A percentile compares a stretch with the other conserved stretches of the same genome.
Conservation (phyloP, 2,113 vertebrate species). For the Microcebus tavaratra region DNA sequence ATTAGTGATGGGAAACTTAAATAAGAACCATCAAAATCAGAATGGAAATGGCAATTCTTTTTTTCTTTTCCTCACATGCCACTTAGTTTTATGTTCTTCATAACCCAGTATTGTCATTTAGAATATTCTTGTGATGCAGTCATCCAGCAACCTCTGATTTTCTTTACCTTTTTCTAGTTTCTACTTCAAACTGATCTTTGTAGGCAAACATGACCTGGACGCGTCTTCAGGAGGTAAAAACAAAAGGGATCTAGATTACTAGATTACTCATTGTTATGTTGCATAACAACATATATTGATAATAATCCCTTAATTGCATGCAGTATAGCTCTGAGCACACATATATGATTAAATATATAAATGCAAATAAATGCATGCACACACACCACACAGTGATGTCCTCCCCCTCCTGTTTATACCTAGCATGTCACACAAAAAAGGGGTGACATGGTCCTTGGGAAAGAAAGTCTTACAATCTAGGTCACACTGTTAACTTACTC, state of each 20-base stretch:
- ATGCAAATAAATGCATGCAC: background rate
- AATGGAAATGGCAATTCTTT: background rate
- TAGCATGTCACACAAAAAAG: background rate
- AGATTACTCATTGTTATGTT: background rate
- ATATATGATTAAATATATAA: background rate
- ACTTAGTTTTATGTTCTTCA: slow-evolving; percentile 26
- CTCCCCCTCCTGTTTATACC: background rate
- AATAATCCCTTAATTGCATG: background rate
- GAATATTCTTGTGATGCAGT: background rate
- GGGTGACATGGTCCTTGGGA: background rate
- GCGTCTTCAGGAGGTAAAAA: background rate
- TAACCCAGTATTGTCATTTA: background rate
- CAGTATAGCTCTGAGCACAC: background rate
- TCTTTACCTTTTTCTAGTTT: slow-evolving; percentile 23
- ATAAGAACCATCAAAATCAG: background rate
- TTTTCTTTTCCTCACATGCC: background rate
- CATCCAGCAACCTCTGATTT: background rate
- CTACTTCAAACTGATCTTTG: slow-evolving; percentile 32
- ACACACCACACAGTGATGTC: background rate
- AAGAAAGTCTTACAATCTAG: slow-evolving; percentile 34
- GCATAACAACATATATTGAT: background rate
- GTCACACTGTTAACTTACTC: slow-evolving; percentile 10
- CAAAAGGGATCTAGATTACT: background rate
- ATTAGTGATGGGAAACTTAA: background rate
- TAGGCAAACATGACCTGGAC: background rate